Percentiles rank a stretch among this genome's conserved stretches.
phyloP scores from a whole-genome alignment of 64 coral and sea anemone genomes.

The Hydrozoanthus tunicans region DNA sequence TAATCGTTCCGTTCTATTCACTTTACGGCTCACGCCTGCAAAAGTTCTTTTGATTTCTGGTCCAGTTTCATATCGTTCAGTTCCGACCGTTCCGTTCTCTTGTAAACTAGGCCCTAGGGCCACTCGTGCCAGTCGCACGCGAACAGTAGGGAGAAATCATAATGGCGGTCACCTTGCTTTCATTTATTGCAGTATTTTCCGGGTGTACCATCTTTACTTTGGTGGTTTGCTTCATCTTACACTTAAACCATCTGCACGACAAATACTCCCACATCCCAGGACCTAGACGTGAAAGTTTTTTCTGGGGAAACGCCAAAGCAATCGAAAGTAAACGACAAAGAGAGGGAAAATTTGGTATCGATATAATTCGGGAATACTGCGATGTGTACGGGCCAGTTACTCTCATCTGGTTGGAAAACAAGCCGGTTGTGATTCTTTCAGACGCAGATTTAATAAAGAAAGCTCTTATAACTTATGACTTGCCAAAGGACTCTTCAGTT shows the following conservation, averaged over 20 bases:
- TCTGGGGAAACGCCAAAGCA: constrained; percentile 63
- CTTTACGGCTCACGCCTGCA: too few relatives aligned
- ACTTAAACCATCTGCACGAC: constrained; percentile 66
- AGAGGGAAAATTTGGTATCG: background rate
- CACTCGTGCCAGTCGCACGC: background rate
- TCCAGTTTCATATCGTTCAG: too few relatives aligned
- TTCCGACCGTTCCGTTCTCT: background rate
- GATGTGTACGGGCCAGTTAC: constrained; percentile 65
- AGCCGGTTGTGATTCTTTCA: constrained; percentile 67
- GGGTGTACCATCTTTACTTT: constrained; percentile 62
- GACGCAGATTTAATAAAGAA: constrained; percentile 57
- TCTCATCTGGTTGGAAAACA: constrained; percentile 60
- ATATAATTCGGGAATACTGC: constrained; percentile 41
- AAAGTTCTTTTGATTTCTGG: too few relatives aligned
- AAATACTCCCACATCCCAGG: constrained; percentile 72
- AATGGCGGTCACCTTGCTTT: constrained; percentile 44
- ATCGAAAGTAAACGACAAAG: constrained; percentile 16
- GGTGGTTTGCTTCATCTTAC: constrained; percentile 61
- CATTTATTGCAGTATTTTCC: constrained; percentile 46
- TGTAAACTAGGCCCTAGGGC: background rate
- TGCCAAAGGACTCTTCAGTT: constrained; percentile 51
- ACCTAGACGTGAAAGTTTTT: constrained; percentile 72
- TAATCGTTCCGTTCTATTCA: too few relatives aligned
- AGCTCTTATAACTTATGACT: constrained; percentile 70
- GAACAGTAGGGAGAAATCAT: background rate